These are phyloP conservation scores for Novumbra hubbsi DNA, from an alignment of 2,797 vertebrate genomes.

Conservation along the genomic window DNA sequence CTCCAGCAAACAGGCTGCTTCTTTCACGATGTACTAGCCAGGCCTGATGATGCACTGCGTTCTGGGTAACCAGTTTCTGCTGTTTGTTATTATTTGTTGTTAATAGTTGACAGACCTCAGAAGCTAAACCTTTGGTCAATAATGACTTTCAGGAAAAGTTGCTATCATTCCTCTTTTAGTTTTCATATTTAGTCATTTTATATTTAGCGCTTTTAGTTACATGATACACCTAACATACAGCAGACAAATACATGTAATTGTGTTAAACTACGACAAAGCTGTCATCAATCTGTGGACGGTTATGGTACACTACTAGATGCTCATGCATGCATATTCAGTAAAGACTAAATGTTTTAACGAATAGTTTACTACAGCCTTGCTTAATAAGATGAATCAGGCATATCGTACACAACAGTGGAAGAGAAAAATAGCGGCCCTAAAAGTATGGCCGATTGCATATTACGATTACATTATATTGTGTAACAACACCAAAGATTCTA, in stretches of 20 bases:
- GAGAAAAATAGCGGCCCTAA: conserved; percentile 47
- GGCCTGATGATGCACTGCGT: conserved; percentile 51
- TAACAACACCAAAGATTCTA: conserved; percentile 23
- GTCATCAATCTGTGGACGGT: neutral
- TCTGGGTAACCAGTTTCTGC: conserved; percentile 69
- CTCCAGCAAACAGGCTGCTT: conserved; percentile 53
- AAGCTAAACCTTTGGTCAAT: neutral
- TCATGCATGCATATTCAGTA: neutral
- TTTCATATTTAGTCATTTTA: neutral
- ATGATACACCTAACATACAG: neutral
- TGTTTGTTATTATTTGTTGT: conserved; percentile 78
- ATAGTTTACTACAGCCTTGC: neutral
- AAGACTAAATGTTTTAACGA: neutral
- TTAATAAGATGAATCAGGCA: neutral
- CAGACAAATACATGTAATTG: neutral
- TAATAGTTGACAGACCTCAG: conserved; percentile 74
- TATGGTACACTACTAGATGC: neutral
- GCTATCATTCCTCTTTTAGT: neutral
- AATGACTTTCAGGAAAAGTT: neutral
- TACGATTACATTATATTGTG: conserved; percentile 36
- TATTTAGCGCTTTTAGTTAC: neutral
- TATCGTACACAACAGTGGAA: conserved; percentile 29
- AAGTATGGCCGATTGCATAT: conserved; percentile 22
- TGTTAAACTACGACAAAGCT: neutral
- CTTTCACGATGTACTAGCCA: conserved; percentile 69